Percentiles rank a stretch among this genome's conserved stretches.
Conservation (phyloP, 2,797 vertebrate genomes). For the Mionectes olivaceus region DNA sequence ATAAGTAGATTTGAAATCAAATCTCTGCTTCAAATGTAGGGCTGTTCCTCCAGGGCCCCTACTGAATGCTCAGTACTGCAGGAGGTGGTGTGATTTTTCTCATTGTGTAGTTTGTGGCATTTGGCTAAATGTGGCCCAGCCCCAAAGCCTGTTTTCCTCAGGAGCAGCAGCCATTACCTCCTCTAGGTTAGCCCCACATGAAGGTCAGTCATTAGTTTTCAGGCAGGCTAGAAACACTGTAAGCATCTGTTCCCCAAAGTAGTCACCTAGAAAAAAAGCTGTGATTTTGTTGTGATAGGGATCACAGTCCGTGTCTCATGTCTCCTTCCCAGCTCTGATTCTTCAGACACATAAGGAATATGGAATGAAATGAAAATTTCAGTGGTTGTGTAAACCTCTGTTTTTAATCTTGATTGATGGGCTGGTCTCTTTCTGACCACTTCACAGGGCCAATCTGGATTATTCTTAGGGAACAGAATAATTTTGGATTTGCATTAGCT, state of each 20-base stretch:
- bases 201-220: not conserved
- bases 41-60: not conserved
- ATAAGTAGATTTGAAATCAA: not conserved
- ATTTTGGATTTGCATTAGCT: not conserved
- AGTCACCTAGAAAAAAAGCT: not conserved
- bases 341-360: not conserved
- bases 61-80: not conserved
- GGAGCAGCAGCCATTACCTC: not conserved
- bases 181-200: accelerated
- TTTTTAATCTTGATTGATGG: not conserved
- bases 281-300: not conserved
- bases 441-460: not conserved
- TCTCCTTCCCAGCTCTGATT: not conserved
- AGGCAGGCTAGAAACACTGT: not conserved
- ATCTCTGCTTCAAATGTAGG: not conserved
- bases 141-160: not conserved
- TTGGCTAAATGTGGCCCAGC: not conserved
- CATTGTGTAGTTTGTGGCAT: not conserved
- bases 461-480: not conserved
- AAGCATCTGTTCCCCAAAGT: not conserved
- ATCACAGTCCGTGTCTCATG: not conserved
- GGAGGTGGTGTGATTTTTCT: not conserved
- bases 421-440: not conserved
- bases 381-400: not conserved
- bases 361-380: not conserved